phyloP scores from a whole-genome alignment of 92 coral and sea anemone genomes.

The Epizoanthus stellaris region DNA sequence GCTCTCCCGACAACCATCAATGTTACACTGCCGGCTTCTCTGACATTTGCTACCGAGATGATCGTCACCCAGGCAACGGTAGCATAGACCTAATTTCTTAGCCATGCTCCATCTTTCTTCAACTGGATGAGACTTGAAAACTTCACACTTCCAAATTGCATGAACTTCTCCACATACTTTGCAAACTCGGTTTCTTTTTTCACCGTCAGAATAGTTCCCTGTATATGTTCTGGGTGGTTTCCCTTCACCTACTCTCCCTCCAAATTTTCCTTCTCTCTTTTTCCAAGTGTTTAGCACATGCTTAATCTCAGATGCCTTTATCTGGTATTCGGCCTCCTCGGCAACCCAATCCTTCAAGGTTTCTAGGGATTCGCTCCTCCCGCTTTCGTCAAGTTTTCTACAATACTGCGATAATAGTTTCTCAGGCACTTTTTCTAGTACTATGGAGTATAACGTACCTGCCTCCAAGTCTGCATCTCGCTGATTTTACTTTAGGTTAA shows the following conservation, averaged over 20 bases:
- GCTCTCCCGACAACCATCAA: constrained; percentile 39
- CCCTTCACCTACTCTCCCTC: neutral
- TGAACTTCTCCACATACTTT: constrained; percentile 53
- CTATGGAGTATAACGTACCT: constrained; percentile 64
- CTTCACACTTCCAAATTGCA: constrained; percentile 61
- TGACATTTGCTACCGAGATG: constrained; percentile 56
- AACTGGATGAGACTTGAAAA: constrained; percentile 43
- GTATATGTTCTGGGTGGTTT: constrained; percentile 19
- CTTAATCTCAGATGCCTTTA: constrained; percentile 64
- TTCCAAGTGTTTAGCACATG: constrained; percentile 58
- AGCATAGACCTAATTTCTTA: constrained; percentile 57
- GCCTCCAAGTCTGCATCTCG: constrained; percentile 55
- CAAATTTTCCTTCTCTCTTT: constrained; percentile 20
- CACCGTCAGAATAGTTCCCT: constrained; percentile 7
- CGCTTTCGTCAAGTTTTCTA: constrained; percentile 52
- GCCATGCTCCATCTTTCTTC: constrained; percentile 67
- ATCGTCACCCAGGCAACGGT: constrained; percentile 64
- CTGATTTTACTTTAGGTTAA: constrained; percentile 54
- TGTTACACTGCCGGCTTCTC: constrained; percentile 43
- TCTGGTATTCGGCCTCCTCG: constrained; percentile 69
- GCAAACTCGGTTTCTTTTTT: constrained; percentile 34
- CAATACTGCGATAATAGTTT: constrained; percentile 50
- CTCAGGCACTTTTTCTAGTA: constrained; percentile 67
- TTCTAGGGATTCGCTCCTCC: constrained; percentile 53
- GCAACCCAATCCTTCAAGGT: constrained; percentile 63